phyloP scores from a whole-genome alignment of 2,113 vertebrate genomes.

The Lontra canadensis region DNA sequence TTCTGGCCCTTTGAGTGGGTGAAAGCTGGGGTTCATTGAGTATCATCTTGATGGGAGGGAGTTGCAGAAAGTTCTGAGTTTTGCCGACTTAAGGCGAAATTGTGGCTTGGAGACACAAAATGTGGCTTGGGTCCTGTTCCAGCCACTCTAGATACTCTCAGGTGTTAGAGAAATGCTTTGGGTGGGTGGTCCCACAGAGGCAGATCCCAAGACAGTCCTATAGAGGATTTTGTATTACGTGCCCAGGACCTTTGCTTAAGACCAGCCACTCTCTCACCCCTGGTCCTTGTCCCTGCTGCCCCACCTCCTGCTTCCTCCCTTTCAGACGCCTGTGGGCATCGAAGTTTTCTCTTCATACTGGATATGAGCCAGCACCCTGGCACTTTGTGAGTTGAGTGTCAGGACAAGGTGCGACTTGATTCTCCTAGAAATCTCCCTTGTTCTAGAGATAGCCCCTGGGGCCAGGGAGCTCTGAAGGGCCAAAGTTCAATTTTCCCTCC shows the following conservation, averaged over 20 bases:
- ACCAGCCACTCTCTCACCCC: not conserved
- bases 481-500: slow-evolving; percentile 83
- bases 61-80: not conserved
- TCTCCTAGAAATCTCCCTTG: slow-evolving; percentile 82
- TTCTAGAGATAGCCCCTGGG: slow-evolving; percentile 80
- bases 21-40: not conserved
- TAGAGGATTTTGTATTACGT: not conserved
- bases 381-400: slow-evolving; percentile 89
- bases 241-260: not conserved
- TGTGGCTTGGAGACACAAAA: not conserved
- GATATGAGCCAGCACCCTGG: slow-evolving; percentile 82
- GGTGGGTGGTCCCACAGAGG: not conserved
- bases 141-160: not conserved
- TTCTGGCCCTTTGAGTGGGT: not conserved
- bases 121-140: not conserved
- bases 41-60: not conserved
- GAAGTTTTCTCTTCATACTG: slow-evolving; percentile 78
- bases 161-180: not conserved
- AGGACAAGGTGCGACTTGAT: slow-evolving; percentile 85
- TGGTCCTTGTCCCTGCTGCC: not conserved
- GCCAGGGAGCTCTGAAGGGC: slow-evolving; percentile 80
- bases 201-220: too few species aligned
- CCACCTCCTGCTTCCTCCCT: slow-evolving; percentile 60
- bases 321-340: slow-evolving; percentile 70
- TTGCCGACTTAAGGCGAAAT: slow-evolving; percentile 19